Percentiles rank a stretch among this genome's conserved stretches.
Conservation (phyloP, 1,140 invertebrate genomes). For the Spodoptera litura region DNA sequence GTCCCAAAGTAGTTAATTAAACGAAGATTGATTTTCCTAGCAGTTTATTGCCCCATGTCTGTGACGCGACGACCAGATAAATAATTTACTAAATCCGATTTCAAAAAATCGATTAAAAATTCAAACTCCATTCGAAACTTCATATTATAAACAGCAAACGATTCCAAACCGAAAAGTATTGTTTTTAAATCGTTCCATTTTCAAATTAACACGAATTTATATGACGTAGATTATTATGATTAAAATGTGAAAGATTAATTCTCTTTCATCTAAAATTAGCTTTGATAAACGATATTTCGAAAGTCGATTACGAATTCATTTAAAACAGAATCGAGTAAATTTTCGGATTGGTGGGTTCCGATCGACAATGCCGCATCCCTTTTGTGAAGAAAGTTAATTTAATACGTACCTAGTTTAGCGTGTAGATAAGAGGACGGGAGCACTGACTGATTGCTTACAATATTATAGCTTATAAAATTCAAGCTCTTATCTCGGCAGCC, state of each 20-base stretch:
- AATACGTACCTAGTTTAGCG: conserved; percentile 30
- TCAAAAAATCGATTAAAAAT: conserved; percentile 17
- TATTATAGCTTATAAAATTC: conserved; percentile 42
- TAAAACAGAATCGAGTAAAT: conserved; percentile 16
- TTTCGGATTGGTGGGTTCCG: background rate
- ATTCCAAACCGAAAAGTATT: background rate
- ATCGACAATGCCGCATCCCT: conserved; percentile 33
- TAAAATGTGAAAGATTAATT: no score
- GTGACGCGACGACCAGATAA: conserved; percentile 27
- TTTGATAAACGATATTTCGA: background rate
- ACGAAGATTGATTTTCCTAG: conserved; percentile 48
- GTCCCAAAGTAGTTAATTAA: conserved; percentile 49
- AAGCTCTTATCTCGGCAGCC: conserved; percentile 23
- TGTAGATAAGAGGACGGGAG: conserved; percentile 26
- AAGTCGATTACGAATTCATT: conserved; percentile 20
- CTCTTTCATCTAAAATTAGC: background rate
- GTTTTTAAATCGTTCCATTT: no score
- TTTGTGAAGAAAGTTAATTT: conserved; percentile 37
- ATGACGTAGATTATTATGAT: no score
- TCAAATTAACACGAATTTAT: no score
- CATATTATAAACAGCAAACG: background rate
- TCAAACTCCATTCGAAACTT: background rate
- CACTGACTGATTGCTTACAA: conserved; percentile 41
- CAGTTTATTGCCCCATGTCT: conserved; percentile 41
- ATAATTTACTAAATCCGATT: conserved; percentile 29